Base-by-base conservation (phyloP, 92 coral and sea anemone species). In the Siderastrea siderea region DNA sequence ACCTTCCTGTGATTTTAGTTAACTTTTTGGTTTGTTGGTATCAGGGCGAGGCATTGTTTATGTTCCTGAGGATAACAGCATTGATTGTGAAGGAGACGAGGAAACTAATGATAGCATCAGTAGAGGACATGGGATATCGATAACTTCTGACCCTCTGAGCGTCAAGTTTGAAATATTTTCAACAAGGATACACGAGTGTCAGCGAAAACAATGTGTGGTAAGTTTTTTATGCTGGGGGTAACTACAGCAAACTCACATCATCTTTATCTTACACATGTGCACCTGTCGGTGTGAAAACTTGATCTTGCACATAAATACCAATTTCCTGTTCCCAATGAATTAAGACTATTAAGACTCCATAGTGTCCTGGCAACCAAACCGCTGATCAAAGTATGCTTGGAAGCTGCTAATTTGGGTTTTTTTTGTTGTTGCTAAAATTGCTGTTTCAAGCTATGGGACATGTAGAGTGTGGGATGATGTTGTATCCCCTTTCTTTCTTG, bases 101-200 rank as follows among this genome's bases (percentile, higher is more conserved):
- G 86, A 84, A 15, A 90, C 94, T 6, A 85, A 71, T 8, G 95
- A 95, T 80, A 95, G 98, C 62, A 93, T 95, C 48, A 85, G 83
- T 67, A 87, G 93, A 68, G 98, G 98, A n/a, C 86, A 79, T 62
- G 92, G 95, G 53, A 86, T 91, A 43, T 50, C 85, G 11, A 55
- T 60, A 3, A 70, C 65, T 26, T 10, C 77, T 19, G 93, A 91
- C 38, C 93, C 87, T 13, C 84, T 73, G 68, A 88, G 76, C 68
- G 79, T 95, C 77, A 88, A 92, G 72, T 93, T 95, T 89, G 96
- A 95, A 78, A 85, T 95, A 16, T 75, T 95, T 4, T 87, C 94
- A 47, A 91, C 94, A 47, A 91, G 92, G 58, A 74, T 95, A 54
- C 75, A 74, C 58, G 91, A 90, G 54, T 87, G 77, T 69, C 88